These are phyloP conservation scores for Germaria angustata DNA, from an alignment of 2,888 invertebrate species.

Conservation along the genomic window DNA sequence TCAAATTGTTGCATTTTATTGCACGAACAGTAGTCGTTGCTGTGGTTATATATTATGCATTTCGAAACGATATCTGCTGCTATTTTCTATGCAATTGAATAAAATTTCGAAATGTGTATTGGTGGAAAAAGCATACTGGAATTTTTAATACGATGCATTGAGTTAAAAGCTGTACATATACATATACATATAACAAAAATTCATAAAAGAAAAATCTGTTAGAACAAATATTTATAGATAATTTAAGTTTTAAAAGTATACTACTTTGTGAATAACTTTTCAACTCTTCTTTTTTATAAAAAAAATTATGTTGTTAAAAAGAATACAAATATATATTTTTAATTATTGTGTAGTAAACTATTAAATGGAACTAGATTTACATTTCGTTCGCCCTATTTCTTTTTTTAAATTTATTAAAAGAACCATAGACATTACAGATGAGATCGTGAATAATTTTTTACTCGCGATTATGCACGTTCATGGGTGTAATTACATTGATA, in stretches of 20 bases:
- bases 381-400: too few species aligned
- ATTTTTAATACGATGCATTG: slow-evolving; percentile 30
- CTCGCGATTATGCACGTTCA: too few species aligned
- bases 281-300: too few species aligned
- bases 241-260: not conserved
- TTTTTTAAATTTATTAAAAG: too few species aligned
- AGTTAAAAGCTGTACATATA: not conserved
- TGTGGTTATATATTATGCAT: slow-evolving; percentile 19
- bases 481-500: too few species aligned
- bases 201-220: not conserved
- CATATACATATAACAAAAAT: slow-evolving; percentile 20
- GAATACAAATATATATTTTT: too few species aligned
- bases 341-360: too few species aligned
- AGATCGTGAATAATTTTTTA: too few species aligned
- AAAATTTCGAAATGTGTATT: slow-evolving; percentile 44
- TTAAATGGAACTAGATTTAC: too few species aligned
- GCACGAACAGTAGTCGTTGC: not conserved
- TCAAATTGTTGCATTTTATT: slow-evolving; percentile 39
- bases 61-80: slow-evolving; percentile 18
- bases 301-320: too few species aligned
- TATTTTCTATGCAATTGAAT: slow-evolving; percentile 12
- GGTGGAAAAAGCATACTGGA: slow-evolving; percentile 50
- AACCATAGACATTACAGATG: too few species aligned
- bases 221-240: slow-evolving; percentile 1
- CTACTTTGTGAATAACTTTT: not conserved